phyloP scores from a whole-genome alignment of 2,888 invertebrate genomes.

The Dromius quadrimaculatus region DNA sequence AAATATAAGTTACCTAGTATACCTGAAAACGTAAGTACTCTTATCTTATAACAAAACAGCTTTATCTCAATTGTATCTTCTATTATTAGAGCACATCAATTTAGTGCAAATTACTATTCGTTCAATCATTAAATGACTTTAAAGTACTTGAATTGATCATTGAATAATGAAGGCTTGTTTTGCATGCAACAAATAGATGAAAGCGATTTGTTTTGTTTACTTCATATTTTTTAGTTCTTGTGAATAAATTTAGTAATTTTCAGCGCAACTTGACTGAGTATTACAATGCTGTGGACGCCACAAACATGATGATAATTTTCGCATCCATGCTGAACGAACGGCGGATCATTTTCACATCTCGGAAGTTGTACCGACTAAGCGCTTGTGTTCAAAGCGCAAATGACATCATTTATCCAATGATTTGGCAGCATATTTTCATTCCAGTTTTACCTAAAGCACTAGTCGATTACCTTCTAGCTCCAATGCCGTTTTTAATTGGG shows the following conservation, averaged over 20 bases:
- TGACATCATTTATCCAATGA: constrained; percentile 96
- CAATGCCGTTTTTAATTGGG: constrained; percentile 98
- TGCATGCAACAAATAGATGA: too few relatives aligned
- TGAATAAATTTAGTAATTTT: constrained; percentile 56
- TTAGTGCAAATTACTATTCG: constrained; percentile 18
- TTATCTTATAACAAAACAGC: background rate
- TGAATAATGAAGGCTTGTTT: too few relatives aligned
- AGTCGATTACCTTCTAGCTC: constrained; percentile 91
- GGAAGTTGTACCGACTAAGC: constrained; percentile 88
- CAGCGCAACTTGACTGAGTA: constrained; percentile 97
- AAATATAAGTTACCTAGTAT: constrained; percentile 91
- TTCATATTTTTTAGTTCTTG: too few relatives aligned
- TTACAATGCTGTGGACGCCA: constrained; percentile 95
- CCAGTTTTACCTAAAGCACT: constrained; percentile 92
- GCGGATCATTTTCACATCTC: constrained; percentile 92
- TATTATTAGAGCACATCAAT: constrained; percentile 31
- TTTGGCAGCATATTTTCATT: constrained; percentile 99
- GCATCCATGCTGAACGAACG: constrained; percentile 96
- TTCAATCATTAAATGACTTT: constrained; percentile 9
- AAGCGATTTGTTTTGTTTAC: too few relatives aligned
- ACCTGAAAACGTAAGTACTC: constrained; percentile 95
- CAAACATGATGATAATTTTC: constrained; percentile 96
- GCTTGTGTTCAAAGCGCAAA: constrained; percentile 96
- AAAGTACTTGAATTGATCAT: constrained; percentile 3
- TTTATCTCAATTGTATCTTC: background rate